Evolutionary conservation across 2,113 vertebrate species (phyloP), one percentile per base, ranked within the genome.

Genomic region (Mirza zaza): DNA sequence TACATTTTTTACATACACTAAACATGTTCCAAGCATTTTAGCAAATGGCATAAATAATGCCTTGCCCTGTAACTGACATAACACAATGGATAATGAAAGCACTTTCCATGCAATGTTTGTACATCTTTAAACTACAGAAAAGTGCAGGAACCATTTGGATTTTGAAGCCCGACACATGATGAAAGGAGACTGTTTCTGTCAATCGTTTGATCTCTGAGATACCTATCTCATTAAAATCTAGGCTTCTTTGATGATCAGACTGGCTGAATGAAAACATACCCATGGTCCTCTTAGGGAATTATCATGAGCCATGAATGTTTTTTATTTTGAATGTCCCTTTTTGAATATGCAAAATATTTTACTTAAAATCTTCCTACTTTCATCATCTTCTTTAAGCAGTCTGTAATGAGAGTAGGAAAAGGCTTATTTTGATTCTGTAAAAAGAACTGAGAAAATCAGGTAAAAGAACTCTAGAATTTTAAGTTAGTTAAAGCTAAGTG

Each of bases 361-460:
- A 91, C 76, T 92, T 80, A n/a, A 32, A 87, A 93, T 90, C 29
- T 57, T 83, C n/a, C 75, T 88, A 55, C 21, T 90, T 81, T 39
- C 55, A 61, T 55, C 15, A 55, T 90, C 67, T 86, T 81, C 65
- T 83, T 87, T 48, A 96, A 84, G 48, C 34, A 67, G 14, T 34
- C 48, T 94, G 57, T 84, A 93, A 84, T 55, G n/a, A 84, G 34
- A 76, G 34, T 81, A 79, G 10, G 27, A 77, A 82, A 90, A 76
- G 17, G 39, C 1, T 83, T 87, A 82, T 81, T 94, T 59, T 61
- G 20, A 70, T 85, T 95, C 39, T 61, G 25, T 10, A 71, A 95
- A 93, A n/a, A 93, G 34, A 59, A 75, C 42, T 75, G 17, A 76
- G 50, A 14, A 76, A 91, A 91, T n/a, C 8, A 67, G 55, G 45